Percentiles rank a stretch among this genome's conserved stretches.
Conservation (phyloP, 2,888 invertebrate genomes). For the Sturmia bella region DNA sequence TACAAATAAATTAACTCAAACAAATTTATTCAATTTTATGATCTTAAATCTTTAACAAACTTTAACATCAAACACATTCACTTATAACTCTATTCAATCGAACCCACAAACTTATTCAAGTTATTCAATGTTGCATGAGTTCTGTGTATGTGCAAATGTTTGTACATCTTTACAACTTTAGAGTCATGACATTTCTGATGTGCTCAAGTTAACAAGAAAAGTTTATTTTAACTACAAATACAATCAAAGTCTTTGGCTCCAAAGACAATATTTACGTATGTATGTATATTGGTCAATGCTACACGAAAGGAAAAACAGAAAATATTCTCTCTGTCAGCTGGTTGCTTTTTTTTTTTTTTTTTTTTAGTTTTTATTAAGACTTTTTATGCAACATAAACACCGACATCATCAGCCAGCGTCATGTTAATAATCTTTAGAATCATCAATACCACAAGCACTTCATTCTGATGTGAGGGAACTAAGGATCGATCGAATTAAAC, state of each 20-base stretch:
- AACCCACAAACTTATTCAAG: no score
- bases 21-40: no score
- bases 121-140: neutral
- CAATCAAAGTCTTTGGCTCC: constrained; percentile 50
- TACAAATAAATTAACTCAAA: no score
- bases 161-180: neutral
- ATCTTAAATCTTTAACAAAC: no score
- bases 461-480: constrained; percentile 14
- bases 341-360: constrained; percentile 8
- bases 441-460: constrained; percentile 35
- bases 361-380: constrained; percentile 16
- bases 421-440: constrained; percentile 18
- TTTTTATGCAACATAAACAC: neutral
- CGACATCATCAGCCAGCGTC: neutral
- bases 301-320: constrained; percentile 38
- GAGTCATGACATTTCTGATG: neutral
- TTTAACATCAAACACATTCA: no score
- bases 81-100: no score
- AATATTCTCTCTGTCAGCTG: neutral
- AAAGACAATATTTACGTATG: constrained; percentile 65
- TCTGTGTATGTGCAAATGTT: neutral
- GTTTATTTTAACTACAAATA: constrained; percentile 23
- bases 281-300: constrained; percentile 59
- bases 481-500: constrained; percentile 11
- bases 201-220: constrained; percentile 30